Conservation (phyloP, 2,888 invertebrate genomes). For the Calliphora vomitoria region DNA sequence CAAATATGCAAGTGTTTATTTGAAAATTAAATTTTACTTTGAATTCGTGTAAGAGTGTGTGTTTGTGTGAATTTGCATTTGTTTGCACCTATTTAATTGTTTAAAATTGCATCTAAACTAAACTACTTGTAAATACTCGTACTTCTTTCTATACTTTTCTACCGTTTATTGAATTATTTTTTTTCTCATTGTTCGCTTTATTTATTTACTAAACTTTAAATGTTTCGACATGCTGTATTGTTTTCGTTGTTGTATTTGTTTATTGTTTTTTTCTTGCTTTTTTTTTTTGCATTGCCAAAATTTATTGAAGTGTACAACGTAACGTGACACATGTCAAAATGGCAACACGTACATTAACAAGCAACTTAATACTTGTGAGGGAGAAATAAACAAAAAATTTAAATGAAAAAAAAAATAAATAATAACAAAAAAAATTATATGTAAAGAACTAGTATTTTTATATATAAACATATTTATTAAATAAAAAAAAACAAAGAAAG, state of each 20-base stretch:
- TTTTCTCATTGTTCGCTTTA: not conserved
- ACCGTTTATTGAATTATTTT: slow-evolving; percentile 48
- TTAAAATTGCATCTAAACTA: slow-evolving; percentile 59
- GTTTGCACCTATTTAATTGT: slow-evolving; percentile 58
- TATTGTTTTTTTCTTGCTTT: not conserved
- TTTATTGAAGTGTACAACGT: slow-evolving; percentile 69
- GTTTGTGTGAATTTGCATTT: slow-evolving; percentile 17
- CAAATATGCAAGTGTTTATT: not conserved
- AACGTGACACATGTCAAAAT: slow-evolving; percentile 72
- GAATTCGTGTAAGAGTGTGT: not conserved
- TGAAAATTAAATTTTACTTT: not conserved
- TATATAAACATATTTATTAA: too few relatives aligned
- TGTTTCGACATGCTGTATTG: slow-evolving; percentile 60
- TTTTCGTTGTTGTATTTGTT: slow-evolving; percentile 9
- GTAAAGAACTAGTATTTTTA: too few relatives aligned
- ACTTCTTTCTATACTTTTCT: not conserved
- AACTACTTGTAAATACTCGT: slow-evolving; percentile 34
- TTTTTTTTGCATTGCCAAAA: slow-evolving; percentile 64
- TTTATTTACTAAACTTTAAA: slow-evolving; percentile 48
- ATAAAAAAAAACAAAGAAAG: too few relatives aligned
- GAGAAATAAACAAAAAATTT: slow-evolving; percentile 25
- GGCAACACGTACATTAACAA: slow-evolving; percentile 68
- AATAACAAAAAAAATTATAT: not conserved
- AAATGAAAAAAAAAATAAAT: slow-evolving; percentile 21
- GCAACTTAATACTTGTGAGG: slow-evolving; percentile 62